Evolutionary conservation across 30 jellyfish, hydroid and myxozoan genomes (phyloP), one percentile per base, ranked within the genome.

Genomic region (Hydractinia symbiolongicarpus): DNA sequence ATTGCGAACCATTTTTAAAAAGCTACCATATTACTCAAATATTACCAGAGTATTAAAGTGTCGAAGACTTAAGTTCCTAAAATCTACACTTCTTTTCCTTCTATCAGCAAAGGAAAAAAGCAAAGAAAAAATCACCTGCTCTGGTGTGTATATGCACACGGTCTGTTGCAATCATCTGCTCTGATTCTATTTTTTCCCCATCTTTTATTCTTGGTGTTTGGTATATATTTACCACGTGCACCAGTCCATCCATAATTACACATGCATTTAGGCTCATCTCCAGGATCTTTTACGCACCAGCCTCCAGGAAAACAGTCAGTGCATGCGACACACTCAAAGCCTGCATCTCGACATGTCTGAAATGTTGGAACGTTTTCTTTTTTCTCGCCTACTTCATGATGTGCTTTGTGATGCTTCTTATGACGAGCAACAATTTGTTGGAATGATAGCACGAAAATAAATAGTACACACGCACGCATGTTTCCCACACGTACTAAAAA

Each of bases 171-270:
- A 17, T 50, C 50, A 17, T 20, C 52, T 10, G 84, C 84, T 14
- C 53, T 54, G 19, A 76, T 76, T 50, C 84, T 54, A 55, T 76
- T 76, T 0, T 10, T 76, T 76, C 84, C 84, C 84, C 84, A 76
- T 76, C 73, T 54, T 14, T 74, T 49, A 50, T 4, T 53, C 8
- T 52, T 54, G 19, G 84, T 76, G 50, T 76, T 3, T 21, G 19
- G 19, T 30, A 50, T 76, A 76, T 76, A 76, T 20, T 52, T 9
- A 21, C 74, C 72, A 55, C 20, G 19, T 1, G 73, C 54, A 5
- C 84, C 84, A 20, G 84, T 76, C 84, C 84, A 55, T 5, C 84
- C 84, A 17, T 76, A 76, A 21, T 76, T 76, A 56, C 84, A 76
- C 21, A 76, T 19, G 55, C 84, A 76, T 16, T 56, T 8, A 7